Conservation (phyloP, 2,113 vertebrate genomes). For the Mus pahari region DNA sequence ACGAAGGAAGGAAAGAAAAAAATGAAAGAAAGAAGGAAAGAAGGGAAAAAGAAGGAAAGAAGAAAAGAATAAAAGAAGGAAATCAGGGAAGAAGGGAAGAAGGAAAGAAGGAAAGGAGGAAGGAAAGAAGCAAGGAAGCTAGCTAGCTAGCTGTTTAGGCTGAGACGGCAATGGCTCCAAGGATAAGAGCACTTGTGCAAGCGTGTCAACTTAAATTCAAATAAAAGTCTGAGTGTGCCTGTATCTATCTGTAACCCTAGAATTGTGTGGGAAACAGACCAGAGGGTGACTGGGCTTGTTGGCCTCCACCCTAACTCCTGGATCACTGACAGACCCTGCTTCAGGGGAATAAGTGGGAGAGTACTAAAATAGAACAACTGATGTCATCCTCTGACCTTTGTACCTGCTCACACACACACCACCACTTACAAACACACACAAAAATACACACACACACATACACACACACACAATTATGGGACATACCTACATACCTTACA, state of each 20-base stretch:
- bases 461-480: background rate
- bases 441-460: background rate
- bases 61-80: background rate
- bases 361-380: background rate
- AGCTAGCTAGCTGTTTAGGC: background rate
- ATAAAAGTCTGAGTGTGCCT: background rate
- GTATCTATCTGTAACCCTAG: background rate
- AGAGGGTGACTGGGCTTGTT: background rate
- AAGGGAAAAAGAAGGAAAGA: background rate
- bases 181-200: background rate
- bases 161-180: background rate
- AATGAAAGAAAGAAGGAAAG: background rate
- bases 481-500: background rate
- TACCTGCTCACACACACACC: background rate
- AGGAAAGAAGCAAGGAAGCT: background rate
- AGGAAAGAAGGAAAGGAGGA: background rate
- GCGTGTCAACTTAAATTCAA: background rate
- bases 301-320: background rate
- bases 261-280: background rate
- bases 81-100: background rate
- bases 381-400: background rate
- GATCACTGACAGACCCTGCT: background rate
- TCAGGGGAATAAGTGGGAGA: background rate
- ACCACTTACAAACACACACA: background rate
- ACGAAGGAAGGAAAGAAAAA: background rate